A percentile compares a stretch with the other conserved stretches of the same genome.
These are phyloP conservation scores for Antheraea mylitta DNA, from an alignment of 1,140 invertebrate genomes.

Conservation along the genomic window DNA sequence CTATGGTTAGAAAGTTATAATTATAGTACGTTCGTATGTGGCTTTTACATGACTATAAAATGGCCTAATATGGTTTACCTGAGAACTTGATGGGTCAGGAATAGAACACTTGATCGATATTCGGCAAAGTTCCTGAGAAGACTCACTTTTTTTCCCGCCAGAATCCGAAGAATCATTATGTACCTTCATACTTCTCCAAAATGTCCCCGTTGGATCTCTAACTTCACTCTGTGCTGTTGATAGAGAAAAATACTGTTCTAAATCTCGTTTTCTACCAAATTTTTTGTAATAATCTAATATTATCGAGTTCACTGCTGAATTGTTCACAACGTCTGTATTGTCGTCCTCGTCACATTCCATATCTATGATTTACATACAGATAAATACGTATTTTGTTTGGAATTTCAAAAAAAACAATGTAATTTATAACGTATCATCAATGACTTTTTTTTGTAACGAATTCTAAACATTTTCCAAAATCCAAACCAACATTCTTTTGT, in stretches of 20 bases:
- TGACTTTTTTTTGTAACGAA: not conserved
- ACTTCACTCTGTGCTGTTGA: constrained; percentile 61
- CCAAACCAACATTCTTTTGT: not conserved
- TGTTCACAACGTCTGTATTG: constrained; percentile 31
- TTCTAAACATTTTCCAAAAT: not conserved
- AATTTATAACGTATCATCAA: constrained; percentile 21
- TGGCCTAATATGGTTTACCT: constrained; percentile 29
- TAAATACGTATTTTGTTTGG: constrained; percentile 9
- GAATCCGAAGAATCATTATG: constrained; percentile 66
- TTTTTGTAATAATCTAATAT: constrained; percentile 74
- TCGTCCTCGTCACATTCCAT: constrained; percentile 37
- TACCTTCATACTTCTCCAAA: constrained; percentile 69
- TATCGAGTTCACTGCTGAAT: constrained; percentile 53
- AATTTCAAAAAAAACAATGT: constrained; percentile 7
- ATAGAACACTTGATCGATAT: constrained; percentile 65
- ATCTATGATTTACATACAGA: constrained; percentile 6
- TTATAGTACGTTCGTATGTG: too few relatives aligned
- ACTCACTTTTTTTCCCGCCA: constrained; percentile 56
- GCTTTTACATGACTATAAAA: too few relatives aligned
- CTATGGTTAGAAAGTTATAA: too few relatives aligned
- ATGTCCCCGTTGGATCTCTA: constrained; percentile 52
- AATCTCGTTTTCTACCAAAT: constrained; percentile 68
- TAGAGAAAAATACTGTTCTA: constrained; percentile 72
- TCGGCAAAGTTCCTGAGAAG: constrained; percentile 63
- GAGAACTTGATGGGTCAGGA: constrained; percentile 43